phyloP scores from a whole-genome alignment of 2,888 invertebrate species.

The Ochropacha duplaris region DNA sequence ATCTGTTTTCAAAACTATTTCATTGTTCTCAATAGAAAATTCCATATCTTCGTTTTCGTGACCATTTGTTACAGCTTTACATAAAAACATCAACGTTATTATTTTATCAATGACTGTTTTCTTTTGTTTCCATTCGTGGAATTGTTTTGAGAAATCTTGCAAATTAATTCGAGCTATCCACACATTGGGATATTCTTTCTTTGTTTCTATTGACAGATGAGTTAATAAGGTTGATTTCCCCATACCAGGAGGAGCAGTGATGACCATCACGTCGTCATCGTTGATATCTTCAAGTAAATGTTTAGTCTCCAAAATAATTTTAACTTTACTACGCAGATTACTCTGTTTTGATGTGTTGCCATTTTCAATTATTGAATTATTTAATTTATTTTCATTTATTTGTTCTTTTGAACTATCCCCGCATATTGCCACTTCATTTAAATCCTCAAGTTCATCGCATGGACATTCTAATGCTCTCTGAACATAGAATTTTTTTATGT shows the following conservation, averaged over 20 bases:
- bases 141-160: conserved; percentile 10
- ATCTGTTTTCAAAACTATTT: not conserved
- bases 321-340: too few species aligned
- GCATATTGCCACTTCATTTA: too few species aligned
- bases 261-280: not conserved
- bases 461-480: conserved; percentile 9
- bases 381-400: too few species aligned
- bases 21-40: not conserved
- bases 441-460: too few species aligned
- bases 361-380: too few species aligned
- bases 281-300: not conserved
- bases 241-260: conserved; percentile 20
- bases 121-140: conserved; percentile 12
- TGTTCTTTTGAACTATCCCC: too few species aligned
- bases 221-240: conserved; percentile 28
- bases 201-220: conserved; percentile 22
- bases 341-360: too few species aligned
- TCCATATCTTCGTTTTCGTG: not conserved
- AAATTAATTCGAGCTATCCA: conserved; percentile 24
- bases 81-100: not conserved
- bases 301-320: not conserved
- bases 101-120: not conserved
- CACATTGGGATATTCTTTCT: conserved; percentile 9
- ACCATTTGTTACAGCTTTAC: not conserved
- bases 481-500: conserved; percentile 17